Evolutionary conservation across 37 sponge, comb jelly and placozoan species (phyloP), one percentile per base, ranked within the genome.

Genomic region (Lycopodina hypogea): DNA sequence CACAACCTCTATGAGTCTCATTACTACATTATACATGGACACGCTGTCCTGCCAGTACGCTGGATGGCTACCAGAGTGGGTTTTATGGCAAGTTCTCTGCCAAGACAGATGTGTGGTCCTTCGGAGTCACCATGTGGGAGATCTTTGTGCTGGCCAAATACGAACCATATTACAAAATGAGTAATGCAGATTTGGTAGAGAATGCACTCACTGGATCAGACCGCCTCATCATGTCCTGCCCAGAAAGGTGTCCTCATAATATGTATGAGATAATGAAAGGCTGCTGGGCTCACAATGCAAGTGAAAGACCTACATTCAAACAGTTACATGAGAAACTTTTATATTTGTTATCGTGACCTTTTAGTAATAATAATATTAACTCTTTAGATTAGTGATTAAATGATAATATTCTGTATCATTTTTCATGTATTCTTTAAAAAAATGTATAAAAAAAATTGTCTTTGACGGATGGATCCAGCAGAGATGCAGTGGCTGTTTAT

Each of bases 71-170:
- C 42, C 1, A n/a, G 48, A 45, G 48, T 45, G 48, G n/a, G 65
- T 90, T 90, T 69, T 84, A 84, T 58, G 86, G 86, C 3, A 71
- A 59, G 37, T 90, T 90, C 69, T 85, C 86, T 11, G 78, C 68
- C 32, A 85, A 81, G 48, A 59, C 82, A 36, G 90, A 90, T 64
- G 86, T 90, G 50, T 90, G 86, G 82, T 72, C 90, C 17, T 90
- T 81, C 41, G 90, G 90, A 22, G 79, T 90, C 0, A 78, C 75
- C 50, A 69, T 90, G 76, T 90, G 90, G 90, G 86, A 90, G 63
- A 71, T 85, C 15, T 85, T 84, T 71, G 38, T 64, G 0, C 78
- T 40, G 82, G 79, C 62, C 72, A 81, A 78, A 58, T 52, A 74
- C 26, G 57, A 74, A 38, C 92, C 87, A 14, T 90, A 82, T 35